A percentile compares a stretch with the other conserved stretches of the same genome.
Conservation (phyloP, 1,140 invertebrate species). For the Drosophila sucinea region DNA sequence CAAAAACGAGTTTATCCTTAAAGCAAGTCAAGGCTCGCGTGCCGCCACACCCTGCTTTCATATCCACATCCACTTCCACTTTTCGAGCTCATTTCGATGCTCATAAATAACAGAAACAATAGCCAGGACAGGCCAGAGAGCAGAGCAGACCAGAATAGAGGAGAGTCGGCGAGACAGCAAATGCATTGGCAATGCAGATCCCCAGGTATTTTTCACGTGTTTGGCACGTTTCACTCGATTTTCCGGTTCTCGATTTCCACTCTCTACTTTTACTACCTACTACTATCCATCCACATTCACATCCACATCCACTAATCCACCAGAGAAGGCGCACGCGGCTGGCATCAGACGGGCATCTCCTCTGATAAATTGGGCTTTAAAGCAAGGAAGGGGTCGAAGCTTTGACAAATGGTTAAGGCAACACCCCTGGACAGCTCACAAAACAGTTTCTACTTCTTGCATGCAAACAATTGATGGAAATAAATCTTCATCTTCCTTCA, state of each 20-base stretch:
- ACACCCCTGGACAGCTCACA: slow-evolving; percentile 56
- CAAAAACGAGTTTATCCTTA: slow-evolving; percentile 77
- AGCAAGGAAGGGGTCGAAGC: slow-evolving; percentile 51
- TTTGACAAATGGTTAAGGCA: slow-evolving; percentile 73
- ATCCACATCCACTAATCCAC: slow-evolving; percentile 48
- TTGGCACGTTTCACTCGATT: slow-evolving; percentile 92
- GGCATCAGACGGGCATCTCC: slow-evolving; percentile 39
- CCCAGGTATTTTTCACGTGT: slow-evolving; percentile 96
- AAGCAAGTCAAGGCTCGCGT: slow-evolving; percentile 43
- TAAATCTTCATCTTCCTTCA: slow-evolving; percentile 67
- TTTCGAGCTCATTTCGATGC: slow-evolving; percentile 65
- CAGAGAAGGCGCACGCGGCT: slow-evolving; percentile 42
- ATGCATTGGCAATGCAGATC: slow-evolving; percentile 73
- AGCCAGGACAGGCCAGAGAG: slow-evolving; percentile 12
- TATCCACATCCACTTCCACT: slow-evolving; percentile 20
- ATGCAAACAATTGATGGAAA: slow-evolving; percentile 67
- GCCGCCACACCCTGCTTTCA: slow-evolving; percentile 38
- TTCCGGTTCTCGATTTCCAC: slow-evolving; percentile 84
- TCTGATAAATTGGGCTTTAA: slow-evolving; percentile 79
- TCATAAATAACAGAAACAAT: slow-evolving; percentile 73
- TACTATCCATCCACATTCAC: too few relatives aligned
- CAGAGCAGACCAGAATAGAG: not conserved
- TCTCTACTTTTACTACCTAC: slow-evolving; percentile 27
- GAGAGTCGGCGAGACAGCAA: slow-evolving; percentile 2
- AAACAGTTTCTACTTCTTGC: slow-evolving; percentile 26